phyloP scores from a whole-genome alignment of 2,797 vertebrate species.

The Myotis myotis region DNA sequence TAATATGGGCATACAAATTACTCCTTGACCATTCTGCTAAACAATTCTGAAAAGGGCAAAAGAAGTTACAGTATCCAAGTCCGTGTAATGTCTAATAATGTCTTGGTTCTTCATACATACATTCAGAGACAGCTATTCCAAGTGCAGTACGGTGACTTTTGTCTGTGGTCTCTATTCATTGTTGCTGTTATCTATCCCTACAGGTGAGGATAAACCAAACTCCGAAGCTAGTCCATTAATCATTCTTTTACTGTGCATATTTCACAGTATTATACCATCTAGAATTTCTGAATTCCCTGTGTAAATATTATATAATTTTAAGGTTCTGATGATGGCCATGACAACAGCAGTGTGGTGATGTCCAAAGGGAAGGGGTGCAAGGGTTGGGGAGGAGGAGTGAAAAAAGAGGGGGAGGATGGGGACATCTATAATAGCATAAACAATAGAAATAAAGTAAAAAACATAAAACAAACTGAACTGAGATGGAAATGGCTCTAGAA shows the following conservation, averaged over 20 bases:
- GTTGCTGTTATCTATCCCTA: background rate
- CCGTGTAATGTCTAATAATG: background rate
- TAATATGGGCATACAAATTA: background rate
- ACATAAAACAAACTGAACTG: background rate
- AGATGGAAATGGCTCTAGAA: background rate
- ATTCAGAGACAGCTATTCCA: background rate
- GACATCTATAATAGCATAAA: background rate
- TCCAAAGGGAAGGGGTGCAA: background rate
- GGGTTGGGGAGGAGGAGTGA: background rate
- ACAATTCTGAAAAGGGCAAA: background rate
- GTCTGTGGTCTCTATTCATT: background rate
- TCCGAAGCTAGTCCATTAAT: background rate
- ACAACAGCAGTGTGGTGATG: background rate
- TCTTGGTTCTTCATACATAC: background rate
- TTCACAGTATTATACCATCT: background rate
- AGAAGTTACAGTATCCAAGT: background rate
- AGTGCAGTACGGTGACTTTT: background rate
- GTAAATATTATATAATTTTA: background rate
- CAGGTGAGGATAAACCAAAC: background rate
- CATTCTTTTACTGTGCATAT: background rate
- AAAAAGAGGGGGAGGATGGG: background rate
- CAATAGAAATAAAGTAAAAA: background rate
- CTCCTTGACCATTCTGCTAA: background rate
- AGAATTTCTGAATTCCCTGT: background rate
- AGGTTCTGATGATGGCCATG: background rate